A percentile compares a stretch with the other conserved stretches of the same genome.
Evolutionary conservation across 2,888 invertebrate genomes (phyloP).

Genomic region (Tipula confusa): DNA sequence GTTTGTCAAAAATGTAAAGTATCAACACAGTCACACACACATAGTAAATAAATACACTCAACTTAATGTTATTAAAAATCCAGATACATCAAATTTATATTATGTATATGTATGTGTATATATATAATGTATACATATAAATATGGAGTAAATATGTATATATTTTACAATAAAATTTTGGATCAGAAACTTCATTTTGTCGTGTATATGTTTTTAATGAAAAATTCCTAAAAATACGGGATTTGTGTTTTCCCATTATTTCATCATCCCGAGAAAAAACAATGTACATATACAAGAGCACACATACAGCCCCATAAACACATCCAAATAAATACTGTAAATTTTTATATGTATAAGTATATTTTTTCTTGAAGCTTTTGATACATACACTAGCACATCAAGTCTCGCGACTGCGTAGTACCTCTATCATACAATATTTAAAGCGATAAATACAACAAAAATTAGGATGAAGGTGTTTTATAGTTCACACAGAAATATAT

Average conservation of each 20-base stretch:
- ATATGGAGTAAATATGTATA: neutral
- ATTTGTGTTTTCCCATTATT: constrained; percentile 7
- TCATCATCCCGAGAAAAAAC: neutral
- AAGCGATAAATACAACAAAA: neutral
- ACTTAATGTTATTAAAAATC: neutral
- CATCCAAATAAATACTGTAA: no score
- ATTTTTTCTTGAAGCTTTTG: neutral
- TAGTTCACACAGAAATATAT: neutral
- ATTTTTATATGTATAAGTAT: no score
- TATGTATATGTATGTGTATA: neutral
- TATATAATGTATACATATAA: neutral
- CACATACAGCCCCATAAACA: neutral
- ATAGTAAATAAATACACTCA: neutral
- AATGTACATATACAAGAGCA: neutral
- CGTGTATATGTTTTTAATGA: constrained; percentile 8
- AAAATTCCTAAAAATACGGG: constrained; percentile 25
- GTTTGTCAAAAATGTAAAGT: neutral
- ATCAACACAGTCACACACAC: no score
- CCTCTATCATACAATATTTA: neutral
- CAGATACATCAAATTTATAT: neutral
- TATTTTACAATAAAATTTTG: neutral
- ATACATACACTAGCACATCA: neutral
- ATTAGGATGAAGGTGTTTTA: neutral
- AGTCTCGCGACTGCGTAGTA: neutral
- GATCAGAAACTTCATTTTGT: neutral